Evolutionary conservation across 2,888 invertebrate species (phyloP).

Genomic region (Megamerina dolium): DNA sequence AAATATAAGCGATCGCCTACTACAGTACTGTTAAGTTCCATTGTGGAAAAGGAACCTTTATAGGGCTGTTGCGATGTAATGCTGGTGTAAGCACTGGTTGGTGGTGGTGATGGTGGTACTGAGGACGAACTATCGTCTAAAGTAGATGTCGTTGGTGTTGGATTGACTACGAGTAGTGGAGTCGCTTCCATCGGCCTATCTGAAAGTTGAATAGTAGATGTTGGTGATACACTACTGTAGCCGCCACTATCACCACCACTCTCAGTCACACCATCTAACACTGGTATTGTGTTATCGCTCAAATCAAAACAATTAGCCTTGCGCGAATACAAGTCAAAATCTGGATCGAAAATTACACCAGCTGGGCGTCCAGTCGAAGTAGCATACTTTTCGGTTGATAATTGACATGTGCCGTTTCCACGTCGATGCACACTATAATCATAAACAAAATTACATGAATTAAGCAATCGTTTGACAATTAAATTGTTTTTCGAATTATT

Average conservation of each 20-base stretch:
- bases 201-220: conserved; percentile 31
- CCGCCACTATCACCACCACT: conserved; percentile 12
- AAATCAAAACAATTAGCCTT: conserved; percentile 53
- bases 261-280: conserved; percentile 16
- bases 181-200: conserved; percentile 34
- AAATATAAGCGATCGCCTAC: conserved; percentile 43
- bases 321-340: conserved; percentile 57
- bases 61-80: conserved; percentile 18
- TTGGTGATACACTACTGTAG: conserved; percentile 18
- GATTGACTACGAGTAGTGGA: conserved; percentile 36
- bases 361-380: conserved; percentile 51
- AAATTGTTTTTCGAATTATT: no score
- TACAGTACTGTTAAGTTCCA: conserved; percentile 19
- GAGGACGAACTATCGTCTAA: conserved; percentile 15
- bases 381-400: conserved; percentile 51
- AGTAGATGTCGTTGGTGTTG: conserved; percentile 30
- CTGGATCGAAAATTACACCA: conserved; percentile 55
- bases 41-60: conserved; percentile 16
- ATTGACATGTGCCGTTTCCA: conserved; percentile 59
- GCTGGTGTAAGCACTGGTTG: conserved; percentile 24
- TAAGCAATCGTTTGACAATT: conserved; percentile 11
- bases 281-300: conserved; percentile 39
- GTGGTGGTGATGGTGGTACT: conserved; percentile 16
- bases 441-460: conserved; percentile 3
- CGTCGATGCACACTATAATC: conserved; percentile 54